A percentile compares a stretch with the other conserved stretches of the same genome.
These are phyloP conservation scores for Lymantria dispar DNA, from an alignment of 2,888 invertebrate species.

Conservation along the genomic window DNA sequence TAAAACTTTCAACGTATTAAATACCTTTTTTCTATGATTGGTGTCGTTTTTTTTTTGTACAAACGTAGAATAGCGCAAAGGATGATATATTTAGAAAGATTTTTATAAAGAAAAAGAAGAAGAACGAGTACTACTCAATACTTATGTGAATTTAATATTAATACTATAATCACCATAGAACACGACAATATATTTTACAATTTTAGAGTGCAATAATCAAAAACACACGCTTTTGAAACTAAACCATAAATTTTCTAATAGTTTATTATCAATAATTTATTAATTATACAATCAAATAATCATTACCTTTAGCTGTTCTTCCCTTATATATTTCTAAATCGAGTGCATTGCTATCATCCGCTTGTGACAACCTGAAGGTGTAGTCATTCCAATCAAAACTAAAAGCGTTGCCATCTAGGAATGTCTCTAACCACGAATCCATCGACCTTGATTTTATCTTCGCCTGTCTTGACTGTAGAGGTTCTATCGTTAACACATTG, in stretches of 20 bases:
- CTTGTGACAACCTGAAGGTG: constrained; percentile 75
- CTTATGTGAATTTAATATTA: too few species aligned
- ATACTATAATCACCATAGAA: too few species aligned
- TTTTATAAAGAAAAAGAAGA: too few species aligned
- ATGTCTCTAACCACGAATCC: constrained; percentile 60
- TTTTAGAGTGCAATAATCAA: too few species aligned
- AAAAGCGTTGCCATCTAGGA: constrained; percentile 77
- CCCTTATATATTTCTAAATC: constrained; percentile 72
- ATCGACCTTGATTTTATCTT: constrained; percentile 67
- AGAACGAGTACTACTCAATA: too few species aligned
- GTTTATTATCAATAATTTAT: background rate
- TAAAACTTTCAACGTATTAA: too few species aligned
- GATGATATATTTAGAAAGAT: too few species aligned
- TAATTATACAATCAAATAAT: background rate
- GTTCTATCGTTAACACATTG: constrained; percentile 80
- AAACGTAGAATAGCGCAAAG: too few species aligned
- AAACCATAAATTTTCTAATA: background rate
- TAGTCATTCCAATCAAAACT: constrained; percentile 80
- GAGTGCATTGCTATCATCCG: constrained; percentile 70
- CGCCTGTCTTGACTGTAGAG: constrained; percentile 63
- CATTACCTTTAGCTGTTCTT: constrained; percentile 71
- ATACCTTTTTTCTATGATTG: too few species aligned
- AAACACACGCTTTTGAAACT: too few species aligned
- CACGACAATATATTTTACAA: too few species aligned
- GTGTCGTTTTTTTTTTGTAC: too few species aligned